Percentiles rank a stretch among this genome's conserved stretches.
These are phyloP conservation scores for Neolamprologus falcicula DNA, from an alignment of 2,113 vertebrate genomes.

Conservation along the genomic window DNA sequence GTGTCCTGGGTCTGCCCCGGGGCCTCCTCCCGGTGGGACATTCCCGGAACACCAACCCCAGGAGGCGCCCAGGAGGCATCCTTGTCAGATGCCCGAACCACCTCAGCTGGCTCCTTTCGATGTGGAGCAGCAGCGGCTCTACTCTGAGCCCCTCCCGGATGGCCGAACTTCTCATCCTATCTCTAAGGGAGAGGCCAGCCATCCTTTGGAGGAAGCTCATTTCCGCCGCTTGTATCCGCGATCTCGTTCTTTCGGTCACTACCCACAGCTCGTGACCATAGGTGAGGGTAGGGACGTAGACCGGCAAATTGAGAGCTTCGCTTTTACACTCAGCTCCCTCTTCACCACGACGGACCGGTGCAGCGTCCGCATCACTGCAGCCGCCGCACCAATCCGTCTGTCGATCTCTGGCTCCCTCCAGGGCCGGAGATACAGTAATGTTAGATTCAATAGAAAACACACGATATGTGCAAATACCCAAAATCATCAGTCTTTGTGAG, in stretches of 20 bases:
- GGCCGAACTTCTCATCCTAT: rapidly evolving
- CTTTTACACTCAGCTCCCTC: too few species aligned
- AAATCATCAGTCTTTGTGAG: not conserved
- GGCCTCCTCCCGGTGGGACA: not conserved
- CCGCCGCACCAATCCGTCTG: not conserved
- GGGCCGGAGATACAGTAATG: not conserved
- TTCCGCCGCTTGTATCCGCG: rapidly evolving
- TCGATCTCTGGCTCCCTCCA: rapidly evolving
- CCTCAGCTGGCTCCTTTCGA: not conserved
- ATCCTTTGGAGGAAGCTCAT: rapidly evolving
- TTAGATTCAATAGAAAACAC: not conserved
- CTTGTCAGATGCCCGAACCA: not conserved
- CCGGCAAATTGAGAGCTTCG: rapidly evolving
- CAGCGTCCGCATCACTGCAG: not conserved
- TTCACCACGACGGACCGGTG: rapidly evolving
- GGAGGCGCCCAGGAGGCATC: not conserved
- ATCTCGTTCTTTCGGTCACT: too few species aligned
- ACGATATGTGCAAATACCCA: not conserved
- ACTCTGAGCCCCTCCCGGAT: not conserved
- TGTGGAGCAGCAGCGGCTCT: rapidly evolving
- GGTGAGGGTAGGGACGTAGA: too few species aligned
- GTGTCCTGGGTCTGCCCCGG: not conserved
- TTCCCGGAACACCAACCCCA: rapidly evolving
- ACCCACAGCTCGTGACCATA: too few species aligned
- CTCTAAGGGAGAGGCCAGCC: not conserved